These are phyloP conservation scores for Syndactyla subalaris DNA, from an alignment of 2,797 vertebrate species.

Conservation along the genomic window DNA sequence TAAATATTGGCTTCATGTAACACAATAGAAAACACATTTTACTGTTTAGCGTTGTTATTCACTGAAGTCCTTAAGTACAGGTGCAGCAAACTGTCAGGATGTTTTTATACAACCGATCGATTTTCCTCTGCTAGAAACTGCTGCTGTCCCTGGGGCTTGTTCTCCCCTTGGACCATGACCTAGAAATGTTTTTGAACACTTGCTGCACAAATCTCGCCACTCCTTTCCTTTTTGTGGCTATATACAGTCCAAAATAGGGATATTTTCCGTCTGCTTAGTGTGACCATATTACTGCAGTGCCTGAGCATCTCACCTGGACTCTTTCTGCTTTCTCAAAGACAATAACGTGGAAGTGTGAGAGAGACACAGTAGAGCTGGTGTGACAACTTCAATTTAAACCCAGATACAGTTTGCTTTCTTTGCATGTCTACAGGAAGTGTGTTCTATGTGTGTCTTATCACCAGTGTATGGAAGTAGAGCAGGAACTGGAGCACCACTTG, in stretches of 20 bases:
- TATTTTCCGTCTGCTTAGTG: neutral
- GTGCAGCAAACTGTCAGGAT: constrained; percentile 13
- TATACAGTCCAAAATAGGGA: neutral
- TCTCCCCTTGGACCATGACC: neutral
- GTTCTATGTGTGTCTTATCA: neutral
- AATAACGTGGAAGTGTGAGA: neutral
- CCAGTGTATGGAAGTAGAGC: fast-evolving
- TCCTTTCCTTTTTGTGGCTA: neutral
- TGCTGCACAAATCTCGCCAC: neutral
- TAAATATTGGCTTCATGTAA: neutral
- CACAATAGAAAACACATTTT: constrained; percentile 65
- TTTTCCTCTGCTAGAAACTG: constrained; percentile 13
- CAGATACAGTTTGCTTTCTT: fast-evolving
- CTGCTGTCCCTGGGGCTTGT: neutral
- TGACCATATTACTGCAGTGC: neutral
- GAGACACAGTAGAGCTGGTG: neutral
- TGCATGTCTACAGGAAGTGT: neutral
- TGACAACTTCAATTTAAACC: neutral
- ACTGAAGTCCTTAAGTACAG: constrained; percentile 36
- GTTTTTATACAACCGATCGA: neutral
- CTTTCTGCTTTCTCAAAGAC: neutral
- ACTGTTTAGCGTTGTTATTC: neutral
- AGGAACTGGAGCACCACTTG: neutral
- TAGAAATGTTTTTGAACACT: neutral
- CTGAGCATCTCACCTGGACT: neutral